Percentiles rank a stretch among this genome's conserved stretches.
Conservation (phyloP, 2,797 vertebrate species). For the Rousettus madagascariensis region DNA sequence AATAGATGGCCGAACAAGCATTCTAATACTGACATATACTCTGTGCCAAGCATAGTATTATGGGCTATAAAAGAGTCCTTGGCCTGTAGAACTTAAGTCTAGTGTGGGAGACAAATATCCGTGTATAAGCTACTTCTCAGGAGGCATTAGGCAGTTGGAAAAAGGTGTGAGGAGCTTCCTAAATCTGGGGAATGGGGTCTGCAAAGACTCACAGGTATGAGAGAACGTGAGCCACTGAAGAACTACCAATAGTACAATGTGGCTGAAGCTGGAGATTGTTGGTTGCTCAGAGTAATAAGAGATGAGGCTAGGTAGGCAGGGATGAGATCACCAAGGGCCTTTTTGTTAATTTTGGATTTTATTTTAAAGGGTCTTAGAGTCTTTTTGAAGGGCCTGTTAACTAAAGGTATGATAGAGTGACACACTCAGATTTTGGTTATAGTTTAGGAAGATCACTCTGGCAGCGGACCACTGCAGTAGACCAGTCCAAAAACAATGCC, state of each 20-base stretch:
- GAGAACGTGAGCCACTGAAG: neutral
- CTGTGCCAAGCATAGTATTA: neutral
- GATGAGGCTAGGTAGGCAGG: neutral
- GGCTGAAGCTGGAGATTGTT: neutral
- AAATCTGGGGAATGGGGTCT: neutral
- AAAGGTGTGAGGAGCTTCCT: neutral
- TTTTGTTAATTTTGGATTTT: constrained; percentile 28
- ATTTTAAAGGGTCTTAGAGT: constrained; percentile 2
- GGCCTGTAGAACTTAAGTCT: neutral
- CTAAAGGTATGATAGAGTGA: neutral
- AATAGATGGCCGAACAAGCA: neutral
- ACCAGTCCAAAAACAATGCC: neutral
- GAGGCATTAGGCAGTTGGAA: neutral
- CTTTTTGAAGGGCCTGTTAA: neutral
- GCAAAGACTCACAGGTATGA: neutral
- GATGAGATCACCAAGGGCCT: neutral
- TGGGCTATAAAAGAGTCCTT: neutral
- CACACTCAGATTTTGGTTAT: neutral
- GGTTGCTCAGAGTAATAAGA: neutral
- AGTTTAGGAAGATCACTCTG: neutral
- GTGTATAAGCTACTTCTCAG: neutral
- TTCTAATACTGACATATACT: neutral
- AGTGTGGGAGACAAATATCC: neutral
- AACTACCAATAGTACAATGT: neutral
- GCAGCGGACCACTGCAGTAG: neutral